Evolutionary conservation across 2,888 invertebrate genomes (phyloP).

Genomic region (Digitonthophagus gazella): DNA sequence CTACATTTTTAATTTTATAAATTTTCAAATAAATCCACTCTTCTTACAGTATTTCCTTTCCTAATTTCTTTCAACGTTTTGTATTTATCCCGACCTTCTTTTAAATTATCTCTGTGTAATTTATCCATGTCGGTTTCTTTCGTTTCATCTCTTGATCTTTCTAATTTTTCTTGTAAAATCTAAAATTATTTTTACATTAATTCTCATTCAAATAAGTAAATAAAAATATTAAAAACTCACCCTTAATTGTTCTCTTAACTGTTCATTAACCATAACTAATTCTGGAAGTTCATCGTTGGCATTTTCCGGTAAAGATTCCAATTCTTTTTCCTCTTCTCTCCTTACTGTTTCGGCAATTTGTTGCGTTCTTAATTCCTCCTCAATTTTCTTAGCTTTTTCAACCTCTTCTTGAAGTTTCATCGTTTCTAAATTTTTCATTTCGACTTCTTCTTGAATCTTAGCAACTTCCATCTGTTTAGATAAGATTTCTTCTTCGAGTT

Average conservation of each 20-base stretch:
- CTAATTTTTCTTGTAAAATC: slow-evolving; percentile 44
- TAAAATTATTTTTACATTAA: slow-evolving; percentile 32
- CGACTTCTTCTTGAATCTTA: slow-evolving; percentile 42
- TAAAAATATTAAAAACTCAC: no score
- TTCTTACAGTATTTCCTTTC: slow-evolving; percentile 47
- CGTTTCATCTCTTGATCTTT: slow-evolving; percentile 40
- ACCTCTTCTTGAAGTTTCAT: slow-evolving; percentile 44
- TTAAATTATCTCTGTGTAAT: slow-evolving; percentile 46
- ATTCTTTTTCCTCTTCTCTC: slow-evolving; percentile 33
- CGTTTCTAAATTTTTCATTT: slow-evolving; percentile 43
- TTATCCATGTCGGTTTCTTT: slow-evolving; percentile 45
- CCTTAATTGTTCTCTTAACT: slow-evolving; percentile 45
- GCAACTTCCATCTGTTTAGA: slow-evolving; percentile 65
- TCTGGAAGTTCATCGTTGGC: slow-evolving; percentile 44
- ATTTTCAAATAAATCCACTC: slow-evolving; percentile 50
- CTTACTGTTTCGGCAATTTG: slow-evolving; percentile 33
- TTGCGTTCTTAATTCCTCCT: slow-evolving; percentile 39
- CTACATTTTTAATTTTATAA: slow-evolving; percentile 37
- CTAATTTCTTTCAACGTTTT: slow-evolving; percentile 48
- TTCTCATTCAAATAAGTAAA: slow-evolving; percentile 1
- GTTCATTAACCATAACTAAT: slow-evolving; percentile 42
- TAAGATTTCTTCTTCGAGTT: slow-evolving; percentile 84
- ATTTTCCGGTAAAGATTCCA: slow-evolving; percentile 40
- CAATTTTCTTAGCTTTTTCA: slow-evolving; percentile 40
- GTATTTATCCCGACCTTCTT: slow-evolving; percentile 46